Percentiles rank a stretch among this genome's conserved stretches.
phyloP scores from a whole-genome alignment of 2,113 vertebrate genomes.

The Piprites chloris region DNA sequence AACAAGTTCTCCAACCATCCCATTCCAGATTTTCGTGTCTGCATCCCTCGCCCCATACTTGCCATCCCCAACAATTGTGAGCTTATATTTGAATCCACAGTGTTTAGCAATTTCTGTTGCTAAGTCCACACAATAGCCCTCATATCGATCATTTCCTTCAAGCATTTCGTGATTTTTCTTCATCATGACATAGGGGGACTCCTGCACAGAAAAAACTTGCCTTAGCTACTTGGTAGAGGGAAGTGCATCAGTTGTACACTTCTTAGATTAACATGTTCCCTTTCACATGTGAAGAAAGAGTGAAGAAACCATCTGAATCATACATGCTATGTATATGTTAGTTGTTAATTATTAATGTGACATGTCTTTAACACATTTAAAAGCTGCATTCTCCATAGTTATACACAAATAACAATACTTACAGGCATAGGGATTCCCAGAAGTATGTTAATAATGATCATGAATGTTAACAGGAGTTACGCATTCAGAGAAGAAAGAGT shows the following conservation, averaged over 20 bases:
- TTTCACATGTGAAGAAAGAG: background rate
- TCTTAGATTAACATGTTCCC: background rate
- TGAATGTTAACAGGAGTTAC: slow-evolving; percentile 34
- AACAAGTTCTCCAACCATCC: slow-evolving; percentile 98
- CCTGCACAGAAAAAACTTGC: slow-evolving; percentile 74
- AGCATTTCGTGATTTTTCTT: slow-evolving; percentile 98
- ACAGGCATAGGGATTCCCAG: slow-evolving; percentile 35
- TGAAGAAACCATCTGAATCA: background rate
- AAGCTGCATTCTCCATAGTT: slow-evolving; percentile 3
- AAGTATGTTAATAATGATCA: slow-evolving; percentile 49
- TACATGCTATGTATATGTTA: background rate
- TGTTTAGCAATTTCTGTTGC: slow-evolving; percentile 98
- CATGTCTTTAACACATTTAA: background rate
- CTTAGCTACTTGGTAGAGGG: background rate
- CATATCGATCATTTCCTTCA: slow-evolving; percentile 95
- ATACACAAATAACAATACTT: slow-evolving; percentile 30
- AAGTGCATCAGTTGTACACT: background rate
- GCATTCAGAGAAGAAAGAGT: slow-evolving; percentile 33
- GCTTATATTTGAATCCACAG: slow-evolving; percentile 97
- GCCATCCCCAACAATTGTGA: slow-evolving; percentile 95
- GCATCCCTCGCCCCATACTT: slow-evolving; percentile 98
- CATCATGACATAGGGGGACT: slow-evolving; percentile 98
- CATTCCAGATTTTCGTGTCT: slow-evolving; percentile 99
- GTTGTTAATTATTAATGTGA: background rate
- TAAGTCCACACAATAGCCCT: slow-evolving; percentile 98